A percentile compares a stretch with the other conserved stretches of the same genome.
phyloP scores from a whole-genome alignment of 2,888 invertebrate species.

The Eulithis testata region DNA sequence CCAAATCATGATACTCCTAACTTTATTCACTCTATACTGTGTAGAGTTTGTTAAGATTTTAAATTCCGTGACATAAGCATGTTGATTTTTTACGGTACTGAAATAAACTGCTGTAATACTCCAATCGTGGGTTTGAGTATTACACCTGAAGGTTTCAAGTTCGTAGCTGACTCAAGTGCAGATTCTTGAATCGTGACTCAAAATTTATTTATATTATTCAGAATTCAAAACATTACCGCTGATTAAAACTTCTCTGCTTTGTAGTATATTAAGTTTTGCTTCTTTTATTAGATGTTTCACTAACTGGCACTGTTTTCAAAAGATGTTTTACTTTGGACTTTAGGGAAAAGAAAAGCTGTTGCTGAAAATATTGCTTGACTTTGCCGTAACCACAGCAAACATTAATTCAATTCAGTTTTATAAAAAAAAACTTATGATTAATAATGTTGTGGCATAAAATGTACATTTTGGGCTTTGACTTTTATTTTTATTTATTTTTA shows the following conservation, averaged over 20 bases:
- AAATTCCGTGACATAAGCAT: neutral
- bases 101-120: conserved; percentile 49
- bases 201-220: conserved; percentile 46
- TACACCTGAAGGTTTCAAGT: conserved; percentile 57
- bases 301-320: neutral
- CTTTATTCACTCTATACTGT: neutral
- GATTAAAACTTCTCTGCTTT: conserved; percentile 6
- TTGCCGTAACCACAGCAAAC: neutral
- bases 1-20: too few species aligned
- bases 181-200: conserved; percentile 51
- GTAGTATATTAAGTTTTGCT: neutral
- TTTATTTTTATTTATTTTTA: conserved; percentile 48
- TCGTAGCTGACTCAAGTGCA: conserved; percentile 57
- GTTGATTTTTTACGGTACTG: conserved; percentile 10
- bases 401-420: conserved; percentile 2
- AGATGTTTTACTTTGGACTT: too few species aligned
- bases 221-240: conserved; percentile 6
- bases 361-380: too few species aligned
- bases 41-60: neutral
- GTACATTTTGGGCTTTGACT: conserved; percentile 8
- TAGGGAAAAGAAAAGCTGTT: too few species aligned
- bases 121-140: conserved; percentile 40
- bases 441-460: conserved; percentile 18
- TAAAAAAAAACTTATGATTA: conserved; percentile 3
- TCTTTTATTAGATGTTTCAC: neutral